Evolutionary conservation across 1,140 invertebrate genomes (phyloP).

Genomic region (Colletes latitarsis): DNA sequence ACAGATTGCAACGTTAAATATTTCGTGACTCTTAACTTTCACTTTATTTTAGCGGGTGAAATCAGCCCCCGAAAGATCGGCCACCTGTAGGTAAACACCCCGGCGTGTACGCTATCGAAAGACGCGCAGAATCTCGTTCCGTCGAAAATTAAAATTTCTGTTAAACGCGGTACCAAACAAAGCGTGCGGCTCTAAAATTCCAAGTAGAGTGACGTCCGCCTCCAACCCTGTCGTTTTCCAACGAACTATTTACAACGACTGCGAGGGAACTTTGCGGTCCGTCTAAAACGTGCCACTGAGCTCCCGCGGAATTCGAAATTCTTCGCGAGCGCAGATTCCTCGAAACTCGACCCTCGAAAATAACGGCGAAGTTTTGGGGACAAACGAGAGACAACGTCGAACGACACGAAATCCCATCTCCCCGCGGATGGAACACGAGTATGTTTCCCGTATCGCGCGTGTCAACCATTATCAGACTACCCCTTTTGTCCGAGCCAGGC

Average conservation of each 20-base stretch:
- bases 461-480: constrained; percentile 4
- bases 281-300: neutral
- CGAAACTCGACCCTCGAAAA: neutral
- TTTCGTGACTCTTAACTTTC: no score
- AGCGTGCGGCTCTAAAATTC: neutral
- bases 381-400: constrained; percentile 7
- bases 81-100: no score
- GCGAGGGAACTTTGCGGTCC: neutral
- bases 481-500: constrained; percentile 11
- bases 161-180: neutral
- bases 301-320: neutral
- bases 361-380: neutral
- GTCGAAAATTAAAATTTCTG: neutral
- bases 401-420: neutral
- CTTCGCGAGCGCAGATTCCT: neutral
- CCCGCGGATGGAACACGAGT: neutral
- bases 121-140: neutral
- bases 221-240: no score
- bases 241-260: neutral
- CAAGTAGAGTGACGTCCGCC: neutral
- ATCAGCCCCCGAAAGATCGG: no score
- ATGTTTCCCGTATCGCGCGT: neutral
- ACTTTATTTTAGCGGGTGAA: no score
- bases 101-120: neutral
- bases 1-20: no score